These are phyloP conservation scores for Turritopsis rubra DNA, from an alignment of 30 jellyfish, hydroid and myxozoan species.

Conservation along the genomic window DNA sequence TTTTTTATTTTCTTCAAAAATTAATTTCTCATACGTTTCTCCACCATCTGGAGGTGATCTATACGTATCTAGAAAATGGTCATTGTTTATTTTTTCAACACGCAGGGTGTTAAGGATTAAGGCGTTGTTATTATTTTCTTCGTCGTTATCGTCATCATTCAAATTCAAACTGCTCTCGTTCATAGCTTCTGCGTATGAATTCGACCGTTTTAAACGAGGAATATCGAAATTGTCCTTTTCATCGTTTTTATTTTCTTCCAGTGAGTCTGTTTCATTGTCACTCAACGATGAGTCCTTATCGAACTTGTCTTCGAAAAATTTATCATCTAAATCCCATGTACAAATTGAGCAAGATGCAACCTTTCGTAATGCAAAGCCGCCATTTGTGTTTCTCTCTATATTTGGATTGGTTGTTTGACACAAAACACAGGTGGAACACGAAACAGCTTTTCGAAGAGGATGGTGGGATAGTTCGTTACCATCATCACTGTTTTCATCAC, in stretches of 20 bases:
- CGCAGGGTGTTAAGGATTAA: no score
- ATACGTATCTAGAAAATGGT: neutral
- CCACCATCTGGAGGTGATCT: slow-evolving; percentile 36
- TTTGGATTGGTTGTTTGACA: slow-evolving; percentile 30
- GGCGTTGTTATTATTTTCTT: neutral
- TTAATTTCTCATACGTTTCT: neutral
- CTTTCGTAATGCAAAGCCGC: slow-evolving; percentile 32
- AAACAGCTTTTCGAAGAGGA: slow-evolving; percentile 10
- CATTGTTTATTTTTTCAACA: neutral
- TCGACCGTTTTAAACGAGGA: slow-evolving; percentile 21
- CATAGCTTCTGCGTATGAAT: slow-evolving; percentile 24
- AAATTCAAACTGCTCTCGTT: neutral
- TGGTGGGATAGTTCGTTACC: neutral
- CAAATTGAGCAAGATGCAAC: slow-evolving; percentile 45
- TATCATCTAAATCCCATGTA: slow-evolving; percentile 38
- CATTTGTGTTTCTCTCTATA: neutral
- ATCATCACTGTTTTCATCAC: neutral
- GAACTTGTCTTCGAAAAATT: neutral
- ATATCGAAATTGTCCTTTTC: slow-evolving; percentile 12
- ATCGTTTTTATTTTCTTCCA: neutral
- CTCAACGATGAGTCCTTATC: neutral
- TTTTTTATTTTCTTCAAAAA: neutral
- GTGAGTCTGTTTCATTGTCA: neutral
- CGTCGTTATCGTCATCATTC: neutral
- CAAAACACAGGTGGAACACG: slow-evolving; percentile 30